Percentiles rank a stretch among this genome's conserved stretches.
These are phyloP conservation scores for Drosophila anomalata DNA, from an alignment of 2,888 invertebrate species.

Conservation along the genomic window DNA sequence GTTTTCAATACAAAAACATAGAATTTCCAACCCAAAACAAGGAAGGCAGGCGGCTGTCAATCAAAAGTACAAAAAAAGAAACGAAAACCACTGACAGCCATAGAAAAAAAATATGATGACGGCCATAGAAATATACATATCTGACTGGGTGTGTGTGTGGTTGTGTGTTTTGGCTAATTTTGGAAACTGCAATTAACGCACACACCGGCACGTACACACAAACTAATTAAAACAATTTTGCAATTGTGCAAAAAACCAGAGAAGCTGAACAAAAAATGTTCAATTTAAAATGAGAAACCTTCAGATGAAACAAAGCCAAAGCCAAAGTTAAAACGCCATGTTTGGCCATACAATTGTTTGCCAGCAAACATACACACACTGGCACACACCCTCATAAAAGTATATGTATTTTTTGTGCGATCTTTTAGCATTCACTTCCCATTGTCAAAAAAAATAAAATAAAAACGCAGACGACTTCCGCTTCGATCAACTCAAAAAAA, in stretches of 20 bases:
- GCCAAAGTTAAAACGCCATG: conserved; percentile 46
- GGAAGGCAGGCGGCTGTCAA: conserved; percentile 44
- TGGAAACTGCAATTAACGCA: conserved; percentile 60
- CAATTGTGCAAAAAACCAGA: conserved; percentile 49
- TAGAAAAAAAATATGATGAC: conserved; percentile 26
- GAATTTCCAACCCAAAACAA: neutral
- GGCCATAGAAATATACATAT: conserved; percentile 5
- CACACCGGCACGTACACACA: conserved; percentile 27
- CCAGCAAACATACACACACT: conserved; percentile 32
- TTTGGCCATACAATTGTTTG: conserved; percentile 40
- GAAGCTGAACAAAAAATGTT: conserved; percentile 14
- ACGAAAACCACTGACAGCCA: conserved; percentile 30
- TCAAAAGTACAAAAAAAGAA: conserved; percentile 19
- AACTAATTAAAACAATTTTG: conserved; percentile 66
- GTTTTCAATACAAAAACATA: neutral
- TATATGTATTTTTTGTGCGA: conserved; percentile 26
- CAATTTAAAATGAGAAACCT: conserved; percentile 65
- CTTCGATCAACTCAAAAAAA: conserved; percentile 30
- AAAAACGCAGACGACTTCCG: conserved; percentile 56
- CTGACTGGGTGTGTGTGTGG: conserved; percentile 5
- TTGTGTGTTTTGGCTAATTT: conserved; percentile 48
- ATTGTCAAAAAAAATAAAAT: conserved; percentile 57
- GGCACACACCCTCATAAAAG: conserved; percentile 2
- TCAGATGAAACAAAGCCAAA: conserved; percentile 25
- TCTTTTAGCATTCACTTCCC: conserved; percentile 70